Conservation (phyloP, 2,888 invertebrate genomes). For the Smittia aterrima region DNA sequence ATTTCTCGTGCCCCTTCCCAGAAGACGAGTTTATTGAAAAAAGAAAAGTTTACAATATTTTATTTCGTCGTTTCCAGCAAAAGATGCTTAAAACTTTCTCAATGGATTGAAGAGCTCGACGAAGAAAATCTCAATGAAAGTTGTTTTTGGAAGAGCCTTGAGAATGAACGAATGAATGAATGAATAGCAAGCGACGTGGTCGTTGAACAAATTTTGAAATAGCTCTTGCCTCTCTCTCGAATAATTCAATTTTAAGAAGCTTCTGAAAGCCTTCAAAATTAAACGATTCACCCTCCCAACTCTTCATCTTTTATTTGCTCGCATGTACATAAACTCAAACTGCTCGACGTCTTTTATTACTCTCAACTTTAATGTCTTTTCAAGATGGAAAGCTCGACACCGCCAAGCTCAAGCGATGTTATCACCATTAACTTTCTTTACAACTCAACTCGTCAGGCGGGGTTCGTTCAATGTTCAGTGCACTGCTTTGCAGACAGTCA, state of each 20-base stretch:
- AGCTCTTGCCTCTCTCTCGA: no score
- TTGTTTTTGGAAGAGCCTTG: neutral
- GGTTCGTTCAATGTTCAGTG: neutral
- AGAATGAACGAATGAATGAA: neutral
- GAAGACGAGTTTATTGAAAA: conserved; percentile 15
- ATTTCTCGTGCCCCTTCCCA: neutral
- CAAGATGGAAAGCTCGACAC: no score
- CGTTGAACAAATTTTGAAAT: no score
- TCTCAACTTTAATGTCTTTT: neutral
- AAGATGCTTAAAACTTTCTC: conserved; percentile 21
- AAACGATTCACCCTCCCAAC: no score
- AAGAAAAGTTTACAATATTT: conserved; percentile 31
- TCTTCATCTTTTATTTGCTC: no score
- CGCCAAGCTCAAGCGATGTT: neutral
- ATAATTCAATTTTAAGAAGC: no score
- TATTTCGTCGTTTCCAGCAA: neutral
- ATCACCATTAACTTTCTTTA: conserved; percentile 6
- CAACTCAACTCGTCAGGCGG: neutral
- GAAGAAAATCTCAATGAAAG: conserved; percentile 7
- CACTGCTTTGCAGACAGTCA: neutral
- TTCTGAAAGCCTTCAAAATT: no score
- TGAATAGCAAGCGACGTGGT: no score
- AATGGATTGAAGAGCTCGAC: neutral
- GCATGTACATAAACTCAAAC: neutral
- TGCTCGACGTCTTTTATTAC: neutral